Evolutionary conservation across 2,888 invertebrate species (phyloP).

Genomic region (Dinocampus coccinellae): DNA sequence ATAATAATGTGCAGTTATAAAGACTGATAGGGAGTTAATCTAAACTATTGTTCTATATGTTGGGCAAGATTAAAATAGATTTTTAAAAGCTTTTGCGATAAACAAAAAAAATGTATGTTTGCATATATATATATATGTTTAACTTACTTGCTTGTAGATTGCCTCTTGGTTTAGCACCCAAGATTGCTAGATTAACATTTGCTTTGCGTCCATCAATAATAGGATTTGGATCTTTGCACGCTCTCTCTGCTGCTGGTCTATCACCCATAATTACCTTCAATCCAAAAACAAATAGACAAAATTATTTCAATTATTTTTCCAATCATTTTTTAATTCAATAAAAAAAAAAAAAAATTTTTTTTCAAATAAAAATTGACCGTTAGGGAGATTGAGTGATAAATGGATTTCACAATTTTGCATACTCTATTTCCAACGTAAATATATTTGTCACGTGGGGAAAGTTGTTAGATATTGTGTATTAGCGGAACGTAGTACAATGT

Average conservation of each 20-base stretch:
- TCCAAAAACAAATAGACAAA: neutral
- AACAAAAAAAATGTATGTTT: neutral
- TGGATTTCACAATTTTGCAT: constrained; percentile 25
- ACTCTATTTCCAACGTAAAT: constrained; percentile 28
- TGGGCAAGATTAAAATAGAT: constrained; percentile 9
- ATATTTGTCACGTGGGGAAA: constrained; percentile 14
- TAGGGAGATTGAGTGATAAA: constrained; percentile 10
- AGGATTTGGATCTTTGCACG: constrained; percentile 98
- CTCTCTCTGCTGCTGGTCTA: constrained; percentile 92
- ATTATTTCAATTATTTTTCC: too few relatives aligned
- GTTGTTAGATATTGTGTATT: neutral
- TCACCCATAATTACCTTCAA: constrained; percentile 98
- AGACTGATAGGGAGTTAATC: constrained; percentile 11
- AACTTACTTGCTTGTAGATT: constrained; percentile 84
- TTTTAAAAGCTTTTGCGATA: neutral
- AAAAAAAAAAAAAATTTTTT: neutral
- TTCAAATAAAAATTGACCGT: too few relatives aligned
- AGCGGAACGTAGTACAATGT: neutral
- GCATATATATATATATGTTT: neutral
- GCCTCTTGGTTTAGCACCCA: constrained; percentile 96
- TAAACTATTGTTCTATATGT: constrained; percentile 19
- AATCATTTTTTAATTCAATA: neutral
- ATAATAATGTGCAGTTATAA: neutral
- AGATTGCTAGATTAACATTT: constrained; percentile 96
- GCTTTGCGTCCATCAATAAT: constrained; percentile 99